Evolutionary conservation across 2,888 invertebrate genomes (phyloP), one percentile per base, ranked within the genome.

Genomic region (Tipula unca): DNA sequence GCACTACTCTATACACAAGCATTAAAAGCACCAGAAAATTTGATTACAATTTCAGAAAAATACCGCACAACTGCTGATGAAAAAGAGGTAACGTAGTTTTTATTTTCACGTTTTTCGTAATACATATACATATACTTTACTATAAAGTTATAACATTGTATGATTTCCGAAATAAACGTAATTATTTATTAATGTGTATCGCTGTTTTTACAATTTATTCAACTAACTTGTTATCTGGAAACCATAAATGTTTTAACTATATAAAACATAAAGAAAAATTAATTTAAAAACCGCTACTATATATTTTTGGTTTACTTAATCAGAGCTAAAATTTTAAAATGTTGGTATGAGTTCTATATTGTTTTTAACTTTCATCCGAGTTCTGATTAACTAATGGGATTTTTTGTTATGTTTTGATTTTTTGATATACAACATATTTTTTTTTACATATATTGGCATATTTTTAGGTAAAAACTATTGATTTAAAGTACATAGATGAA

Each of bases 1-100:
- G 94, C 95, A 3, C 92, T 97, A 29, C 90, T 96, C 85, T 97
- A 97, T 90, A 94, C 94, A 54, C 94, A 94, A 89, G 93, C 92
- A 14, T 93, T 94, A 90, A 91, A 92, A 0, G 92, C 92, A 86
- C 91, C 92, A 88, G 89, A 87, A 87, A 89, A 32, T 87, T 86
- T 86, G 39, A 29, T 90, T 86, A 89, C 90, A 86, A 89, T 89
- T 54, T 89, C 89, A 42, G 90, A 90, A 32, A 90, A 90, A 87
- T 88, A 92, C 92, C 88, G 89, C 86, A 89, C 89, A 85, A 88
- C 89, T 86, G 90, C 90, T 87, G 94, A 94, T 88, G 94, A 94
- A 88, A 94, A 94, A 90, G 94, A 95, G 93, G 94, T 94, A 92
- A 85, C 6, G 6, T 32, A 32, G 6, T 32, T 32, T 32, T 32